Base-by-base conservation (phyloP, 2,888 invertebrate genomes). In the Microplitis manilae region DNA sequence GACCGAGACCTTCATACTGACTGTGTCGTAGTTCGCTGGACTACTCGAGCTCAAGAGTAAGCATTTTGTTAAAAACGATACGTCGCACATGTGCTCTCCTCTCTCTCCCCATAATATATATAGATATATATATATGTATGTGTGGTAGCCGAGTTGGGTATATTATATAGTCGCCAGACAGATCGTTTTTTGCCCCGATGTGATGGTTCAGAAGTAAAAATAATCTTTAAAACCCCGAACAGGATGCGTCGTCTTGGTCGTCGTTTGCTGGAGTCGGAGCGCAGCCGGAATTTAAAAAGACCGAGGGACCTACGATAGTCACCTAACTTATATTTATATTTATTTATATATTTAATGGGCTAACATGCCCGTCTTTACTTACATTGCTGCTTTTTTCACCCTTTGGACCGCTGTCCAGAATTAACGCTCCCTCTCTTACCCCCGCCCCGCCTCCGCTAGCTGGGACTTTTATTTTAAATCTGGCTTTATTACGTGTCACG, bases 161-260 rank as follows among this genome's bases (percentile, higher is more conserved):
- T 50, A 50, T 50, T 13, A 13, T 50, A 75, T 74, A 88, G 87
- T 87, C 87, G 88, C 88, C 89, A 89, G 89, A 89, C 89, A 87
- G 87, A 86, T 87, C 86, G 50, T 89, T 89, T 89, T 89, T 89
- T 89, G 89, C 87, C 86, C 87, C 85, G 86, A 86, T 50, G 9
- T 50, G 50, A 50, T 50, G 50, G 9, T 50, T 50, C 13, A 8
- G 50, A 50, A 84, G 90, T 90, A 90, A 90, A 90, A 90, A 90
- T 90, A 90, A 90, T 88, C 89, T 90, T 88, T 88, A 89, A 89
- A 89, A 89, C 87, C 89, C 88, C 89, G 87, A 88, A 90, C 89
- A 90, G 89, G 89, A 90, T 90, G 89, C 89, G 87, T 84, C 83
- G 85, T 84, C 84, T 83, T 84, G 8, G 9, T 50, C 50, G 30